Conservation (phyloP, 2,888 invertebrate genomes). For the Drosophila paramelanica region DNA sequence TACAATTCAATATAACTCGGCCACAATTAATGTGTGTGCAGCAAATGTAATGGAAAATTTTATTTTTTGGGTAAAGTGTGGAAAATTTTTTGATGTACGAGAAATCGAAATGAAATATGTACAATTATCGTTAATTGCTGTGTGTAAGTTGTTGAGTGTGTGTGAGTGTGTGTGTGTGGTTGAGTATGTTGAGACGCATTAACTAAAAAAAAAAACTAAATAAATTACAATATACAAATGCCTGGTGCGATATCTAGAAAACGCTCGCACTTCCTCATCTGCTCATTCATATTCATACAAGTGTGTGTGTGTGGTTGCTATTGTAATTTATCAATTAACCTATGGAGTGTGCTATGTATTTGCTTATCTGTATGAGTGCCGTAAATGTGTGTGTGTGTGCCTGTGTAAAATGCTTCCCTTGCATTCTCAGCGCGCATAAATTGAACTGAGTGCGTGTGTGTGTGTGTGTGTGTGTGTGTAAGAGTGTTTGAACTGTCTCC, state of each 20-base stretch:
- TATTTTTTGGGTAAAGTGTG: constrained; percentile 44
- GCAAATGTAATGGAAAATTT: constrained; percentile 66
- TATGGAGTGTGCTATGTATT: constrained; percentile 45
- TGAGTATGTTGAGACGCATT: constrained; percentile 11
- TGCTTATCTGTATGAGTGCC: not conserved
- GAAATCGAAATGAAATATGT: constrained; percentile 48
- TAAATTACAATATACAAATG: constrained; percentile 15
- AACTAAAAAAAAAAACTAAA: constrained; percentile 13
- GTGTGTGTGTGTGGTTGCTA: constrained; percentile 2
- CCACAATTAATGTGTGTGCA: constrained; percentile 25
- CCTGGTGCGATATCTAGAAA: constrained; percentile 8
- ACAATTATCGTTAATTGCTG: constrained; percentile 68
- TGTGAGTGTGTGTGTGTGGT: too few species aligned
- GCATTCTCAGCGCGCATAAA: constrained; percentile 52
- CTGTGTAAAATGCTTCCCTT: constrained; percentile 53
- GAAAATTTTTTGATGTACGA: constrained; percentile 57
- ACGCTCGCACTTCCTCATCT: constrained; percentile 59
- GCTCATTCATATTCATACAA: constrained; percentile 39
- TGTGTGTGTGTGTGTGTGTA: constrained; percentile 19
- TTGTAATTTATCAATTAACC: constrained; percentile 54
- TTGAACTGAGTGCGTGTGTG: constrained; percentile 21
- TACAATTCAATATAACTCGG: constrained; percentile 17
- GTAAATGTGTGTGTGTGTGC: constrained; percentile 7
- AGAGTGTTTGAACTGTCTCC: constrained; percentile 19
- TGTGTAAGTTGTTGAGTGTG: not conserved